Base-by-base conservation (phyloP, 2,888 invertebrate genomes). In the Perizoma flavofasciatum region DNA sequence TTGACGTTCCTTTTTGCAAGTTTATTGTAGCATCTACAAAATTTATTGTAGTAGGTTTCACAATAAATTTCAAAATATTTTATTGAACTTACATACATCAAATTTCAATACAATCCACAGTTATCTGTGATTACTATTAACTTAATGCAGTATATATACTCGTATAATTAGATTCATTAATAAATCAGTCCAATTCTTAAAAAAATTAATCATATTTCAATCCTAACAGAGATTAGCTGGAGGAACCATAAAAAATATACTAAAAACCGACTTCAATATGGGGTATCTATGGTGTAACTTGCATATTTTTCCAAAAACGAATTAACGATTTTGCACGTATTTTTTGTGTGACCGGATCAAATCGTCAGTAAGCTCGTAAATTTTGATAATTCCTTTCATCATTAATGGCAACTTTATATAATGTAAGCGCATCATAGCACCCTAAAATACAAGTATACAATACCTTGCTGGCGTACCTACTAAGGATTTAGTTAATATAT, bases 331-430 rank as follows among this genome's bases (percentile, higher is more conserved):
- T 43, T 11, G 53, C 43, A 6, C 39, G 40, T 45, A 48, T 59
- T 57, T 55, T 53, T 37, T 49, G 41, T 34, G 34, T 32, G 1
- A 9, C n/a, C 11, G 39, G 10, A n/a, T 34, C 9, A 48, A 37
- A 57, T 34, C 46, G 39, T 35, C 46, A 10, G 43, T 34, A 35
- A 39, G 35, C 56, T 51, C 49, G 35, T 43, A 49, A 59, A 50
- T 65, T 60, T 48, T 46, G 49, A 54, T 48, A 49, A 5, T 49
- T 47, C 57, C 59, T 55, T 49, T 55, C 43, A 49, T 65, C 65
- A 55, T 65, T 60, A 60, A 43, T 44, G 44, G 35, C 45, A 49
- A 50, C 35, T 35, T 39, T 49, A 40, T 59, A 61, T 56, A 59
- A 59, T 53, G 35, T 37, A 44, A 9, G 11, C n/a, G 33, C 39